Conservation (phyloP, 2,113 vertebrate genomes). For the Sphaerodactylus townsendi region DNA sequence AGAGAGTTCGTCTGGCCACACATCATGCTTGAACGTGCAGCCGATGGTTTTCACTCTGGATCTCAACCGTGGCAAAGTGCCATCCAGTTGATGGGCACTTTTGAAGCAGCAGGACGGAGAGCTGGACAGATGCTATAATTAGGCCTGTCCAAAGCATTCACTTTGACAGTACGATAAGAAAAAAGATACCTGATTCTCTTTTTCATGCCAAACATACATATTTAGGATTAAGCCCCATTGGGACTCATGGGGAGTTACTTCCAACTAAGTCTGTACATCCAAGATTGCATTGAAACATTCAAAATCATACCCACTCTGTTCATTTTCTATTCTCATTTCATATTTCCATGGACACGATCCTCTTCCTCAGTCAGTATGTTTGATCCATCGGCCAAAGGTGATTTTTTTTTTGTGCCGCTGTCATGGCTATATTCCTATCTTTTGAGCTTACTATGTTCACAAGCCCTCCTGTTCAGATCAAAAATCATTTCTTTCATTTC, state of each 20-base stretch:
- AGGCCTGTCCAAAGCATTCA: conserved; percentile 32
- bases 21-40: conserved; percentile 12
- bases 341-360: neutral
- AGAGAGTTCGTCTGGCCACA: conserved; percentile 22
- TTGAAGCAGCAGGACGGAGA: conserved; percentile 23
- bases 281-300: neutral
- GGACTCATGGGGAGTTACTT: neutral
- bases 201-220: neutral
- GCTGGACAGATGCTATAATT: conserved; percentile 8
- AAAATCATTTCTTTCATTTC: too few relatives aligned
- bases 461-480: conserved; percentile 48
- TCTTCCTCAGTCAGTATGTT: too few relatives aligned
- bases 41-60: conserved; percentile 33
- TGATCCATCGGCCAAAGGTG: too few relatives aligned
- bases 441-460: conserved; percentile 75
- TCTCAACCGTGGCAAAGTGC: conserved; percentile 23
- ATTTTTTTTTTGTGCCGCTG: conserved; percentile 11
- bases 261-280: neutral
- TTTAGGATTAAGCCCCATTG: neutral
- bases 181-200: neutral
- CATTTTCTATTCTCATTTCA: neutral
- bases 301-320: neutral
- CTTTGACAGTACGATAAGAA: conserved; percentile 5
- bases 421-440: conserved; percentile 63
- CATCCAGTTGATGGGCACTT: conserved; percentile 24